Evolutionary conservation across 2,888 invertebrate species (phyloP).

Genomic region (Dolomedes plantarius): DNA sequence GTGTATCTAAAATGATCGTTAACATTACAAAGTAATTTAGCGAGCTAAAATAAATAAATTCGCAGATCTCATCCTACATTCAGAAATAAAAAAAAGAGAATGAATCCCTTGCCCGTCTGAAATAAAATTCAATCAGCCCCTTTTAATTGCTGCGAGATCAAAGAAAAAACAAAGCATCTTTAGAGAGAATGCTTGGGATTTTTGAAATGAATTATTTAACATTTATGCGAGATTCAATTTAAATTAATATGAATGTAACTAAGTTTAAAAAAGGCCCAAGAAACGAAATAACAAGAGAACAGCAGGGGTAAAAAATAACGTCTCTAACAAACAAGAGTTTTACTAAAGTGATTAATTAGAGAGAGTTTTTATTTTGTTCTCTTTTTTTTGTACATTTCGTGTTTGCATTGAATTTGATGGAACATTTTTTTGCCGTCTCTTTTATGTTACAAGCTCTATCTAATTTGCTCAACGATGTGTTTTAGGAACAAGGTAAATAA

Average conservation of each 20-base stretch:
- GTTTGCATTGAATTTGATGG: slow-evolving; percentile 5
- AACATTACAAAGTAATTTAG: too few relatives aligned
- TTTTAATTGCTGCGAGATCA: slow-evolving; percentile 55
- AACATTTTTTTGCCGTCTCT: not conserved
- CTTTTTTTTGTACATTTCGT: not conserved
- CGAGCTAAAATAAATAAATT: too few relatives aligned
- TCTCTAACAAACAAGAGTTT: slow-evolving; percentile 23
- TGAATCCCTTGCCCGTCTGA: too few relatives aligned
- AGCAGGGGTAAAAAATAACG: slow-evolving; percentile 11
- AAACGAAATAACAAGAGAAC: too few relatives aligned
- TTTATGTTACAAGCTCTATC: slow-evolving; percentile 24
- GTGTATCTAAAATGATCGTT: too few relatives aligned
- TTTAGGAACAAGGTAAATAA: slow-evolving; percentile 32
- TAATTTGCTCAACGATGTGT: slow-evolving; percentile 35
- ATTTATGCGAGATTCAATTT: slow-evolving; percentile 42
- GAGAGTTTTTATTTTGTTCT: slow-evolving; percentile 8
- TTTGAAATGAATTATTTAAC: slow-evolving; percentile 47
- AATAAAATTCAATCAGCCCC: slow-evolving; percentile 33
- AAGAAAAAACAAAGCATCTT: slow-evolving; percentile 27
- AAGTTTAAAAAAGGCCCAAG: slow-evolving; percentile 15
- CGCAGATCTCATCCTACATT: too few relatives aligned
- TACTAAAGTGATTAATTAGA: slow-evolving; percentile 51
- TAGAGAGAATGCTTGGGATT: slow-evolving; percentile 18
- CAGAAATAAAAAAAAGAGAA: too few relatives aligned
- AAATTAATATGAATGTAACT: slow-evolving; percentile 37